Conservation (phyloP, 2,113 vertebrate species). For the Cheilinus undulatus region DNA sequence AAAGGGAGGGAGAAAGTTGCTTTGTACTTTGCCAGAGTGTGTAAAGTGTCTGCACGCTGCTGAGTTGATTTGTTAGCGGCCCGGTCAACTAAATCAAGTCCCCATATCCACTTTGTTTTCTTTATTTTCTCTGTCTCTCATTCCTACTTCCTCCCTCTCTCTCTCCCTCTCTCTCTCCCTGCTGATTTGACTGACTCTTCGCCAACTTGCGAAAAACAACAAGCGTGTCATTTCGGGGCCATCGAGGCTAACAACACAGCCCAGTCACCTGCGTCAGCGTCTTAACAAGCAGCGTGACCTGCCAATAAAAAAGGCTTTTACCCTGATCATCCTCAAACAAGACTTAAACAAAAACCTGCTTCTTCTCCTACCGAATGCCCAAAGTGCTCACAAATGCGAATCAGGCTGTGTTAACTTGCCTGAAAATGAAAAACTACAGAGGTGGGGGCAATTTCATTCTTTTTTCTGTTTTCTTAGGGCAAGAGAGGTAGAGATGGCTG, state of each 20-base stretch:
- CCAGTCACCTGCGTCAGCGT: constrained; percentile 58
- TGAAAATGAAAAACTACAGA: constrained; percentile 68
- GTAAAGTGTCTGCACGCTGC: constrained; percentile 63
- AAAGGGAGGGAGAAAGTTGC: constrained; percentile 36
- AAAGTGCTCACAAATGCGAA: constrained; percentile 79
- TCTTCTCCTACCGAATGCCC: constrained; percentile 56
- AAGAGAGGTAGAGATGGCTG: neutral
- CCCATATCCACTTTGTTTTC: constrained; percentile 71
- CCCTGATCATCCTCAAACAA: constrained; percentile 80
- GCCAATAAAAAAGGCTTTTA: constrained; percentile 88
- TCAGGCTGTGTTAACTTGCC: constrained; percentile 70
- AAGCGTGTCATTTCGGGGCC: constrained; percentile 53
- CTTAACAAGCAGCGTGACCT: constrained; percentile 80
- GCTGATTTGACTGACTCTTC: constrained; percentile 70
- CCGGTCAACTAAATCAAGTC: constrained; percentile 65
- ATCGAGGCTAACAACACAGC: constrained; percentile 58
- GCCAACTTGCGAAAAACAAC: constrained; percentile 67
- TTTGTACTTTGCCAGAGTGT: constrained; percentile 51
- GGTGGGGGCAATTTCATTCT: constrained; percentile 57
- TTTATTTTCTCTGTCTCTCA: constrained; percentile 66
- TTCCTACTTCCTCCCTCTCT: constrained; percentile 42
- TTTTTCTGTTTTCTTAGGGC: constrained; percentile 42
- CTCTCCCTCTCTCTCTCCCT: constrained; percentile 21
- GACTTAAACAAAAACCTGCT: constrained; percentile 74
- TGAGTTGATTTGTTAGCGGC: constrained; percentile 77